These are phyloP conservation scores for Fragum whitleyi DNA, from an alignment of 2,888 invertebrate genomes.

Conservation along the genomic window DNA sequence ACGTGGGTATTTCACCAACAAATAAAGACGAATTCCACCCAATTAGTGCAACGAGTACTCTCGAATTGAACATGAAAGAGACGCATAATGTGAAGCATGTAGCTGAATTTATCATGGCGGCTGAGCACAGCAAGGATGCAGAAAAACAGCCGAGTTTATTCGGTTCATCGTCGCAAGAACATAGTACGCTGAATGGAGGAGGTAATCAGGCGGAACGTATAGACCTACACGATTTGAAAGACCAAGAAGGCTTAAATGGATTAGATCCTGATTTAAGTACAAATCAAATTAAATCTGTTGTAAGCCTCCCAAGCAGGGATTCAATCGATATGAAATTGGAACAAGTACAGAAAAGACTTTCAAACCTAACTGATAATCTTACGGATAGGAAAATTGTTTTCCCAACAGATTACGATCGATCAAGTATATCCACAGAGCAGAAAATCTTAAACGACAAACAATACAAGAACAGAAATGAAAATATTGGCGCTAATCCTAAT, in stretches of 20 bases:
- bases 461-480: neutral
- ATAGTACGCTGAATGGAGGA: constrained; percentile 34
- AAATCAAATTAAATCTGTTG: constrained; percentile 48
- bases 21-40: constrained; percentile 13
- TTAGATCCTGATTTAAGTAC: constrained; percentile 49
- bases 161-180: constrained; percentile 29
- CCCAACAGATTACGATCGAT: constrained; percentile 25
- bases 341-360: constrained; percentile 44
- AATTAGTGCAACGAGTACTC: neutral
- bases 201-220: constrained; percentile 49
- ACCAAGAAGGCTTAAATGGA: constrained; percentile 42
- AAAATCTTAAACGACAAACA: neutral
- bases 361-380: constrained; percentile 49
- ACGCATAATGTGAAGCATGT: constrained; percentile 23
- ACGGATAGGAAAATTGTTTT: constrained; percentile 42
- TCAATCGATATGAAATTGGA: constrained; percentile 46
- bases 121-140: constrained; percentile 8
- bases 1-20: constrained; percentile 7
- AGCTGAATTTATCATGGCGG: constrained; percentile 33
- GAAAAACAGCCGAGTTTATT: constrained; percentile 21
- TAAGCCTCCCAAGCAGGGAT: constrained; percentile 47
- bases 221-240: constrained; percentile 51
- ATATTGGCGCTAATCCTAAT: constrained; percentile 10
- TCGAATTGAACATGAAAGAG: constrained; percentile 18
- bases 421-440: neutral